phyloP scores from a whole-genome alignment of 2,888 invertebrate genomes.

The Drosophila sordidula region DNA sequence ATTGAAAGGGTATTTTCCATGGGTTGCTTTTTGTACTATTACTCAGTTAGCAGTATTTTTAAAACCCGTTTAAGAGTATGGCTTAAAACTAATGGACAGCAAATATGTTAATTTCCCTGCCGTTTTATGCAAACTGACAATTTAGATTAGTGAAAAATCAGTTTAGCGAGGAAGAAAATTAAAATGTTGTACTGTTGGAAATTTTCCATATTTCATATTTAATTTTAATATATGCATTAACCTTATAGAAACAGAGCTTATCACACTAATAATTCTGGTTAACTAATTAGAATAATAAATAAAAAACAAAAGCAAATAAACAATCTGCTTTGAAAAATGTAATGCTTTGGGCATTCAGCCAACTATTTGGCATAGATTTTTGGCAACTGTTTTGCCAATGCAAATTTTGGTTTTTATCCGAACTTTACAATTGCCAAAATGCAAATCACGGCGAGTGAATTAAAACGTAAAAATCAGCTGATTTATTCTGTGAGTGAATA shows the following conservation, averaged over 20 bases:
- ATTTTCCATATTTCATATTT: too few species aligned
- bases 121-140: not conserved
- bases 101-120: not conserved
- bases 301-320: too few species aligned
- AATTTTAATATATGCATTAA: too few species aligned
- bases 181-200: too few species aligned
- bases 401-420: not conserved
- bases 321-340: not conserved
- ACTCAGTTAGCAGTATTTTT: too few species aligned
- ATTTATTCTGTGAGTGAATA: not conserved
- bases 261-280: too few species aligned
- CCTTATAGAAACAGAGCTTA: too few species aligned
- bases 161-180: too few species aligned
- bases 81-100: not conserved
- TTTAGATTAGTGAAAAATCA: not conserved
- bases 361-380: not conserved
- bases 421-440: slow-evolving; percentile 3
- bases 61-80: too few species aligned
- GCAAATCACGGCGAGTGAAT: slow-evolving; percentile 4
- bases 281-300: too few species aligned
- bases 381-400: not conserved
- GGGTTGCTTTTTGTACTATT: too few species aligned
- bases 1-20: not conserved
- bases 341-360: not conserved
- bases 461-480: not conserved